These are phyloP conservation scores for Sisor rabdophorus DNA, from an alignment of 2,113 vertebrate species.

Conservation along the genomic window DNA sequence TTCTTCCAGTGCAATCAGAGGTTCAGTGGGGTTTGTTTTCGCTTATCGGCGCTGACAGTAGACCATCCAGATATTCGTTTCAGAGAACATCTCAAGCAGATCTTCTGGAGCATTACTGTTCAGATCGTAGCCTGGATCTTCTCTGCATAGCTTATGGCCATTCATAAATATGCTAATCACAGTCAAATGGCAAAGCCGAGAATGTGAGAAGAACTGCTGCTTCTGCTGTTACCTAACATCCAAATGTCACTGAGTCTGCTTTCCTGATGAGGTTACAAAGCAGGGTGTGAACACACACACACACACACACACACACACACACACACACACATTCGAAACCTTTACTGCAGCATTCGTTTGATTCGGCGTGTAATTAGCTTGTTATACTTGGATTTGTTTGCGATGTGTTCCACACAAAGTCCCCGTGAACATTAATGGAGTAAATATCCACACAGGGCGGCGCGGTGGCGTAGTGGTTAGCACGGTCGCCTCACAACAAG, in stretches of 20 bases:
- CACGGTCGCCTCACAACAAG: too few relatives aligned
- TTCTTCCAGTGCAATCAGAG: neutral
- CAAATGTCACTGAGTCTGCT: conserved; percentile 30
- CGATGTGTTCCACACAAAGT: neutral
- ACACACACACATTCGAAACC: neutral
- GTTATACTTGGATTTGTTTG: neutral
- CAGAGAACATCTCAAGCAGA: neutral
- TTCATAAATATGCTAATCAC: conserved; percentile 8
- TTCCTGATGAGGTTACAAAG: neutral
- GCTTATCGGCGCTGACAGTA: neutral
- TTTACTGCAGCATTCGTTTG: neutral
- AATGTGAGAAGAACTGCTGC: conserved; percentile 10
- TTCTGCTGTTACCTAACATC: conserved; percentile 8
- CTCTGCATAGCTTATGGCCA: neutral
- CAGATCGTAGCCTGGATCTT: neutral
- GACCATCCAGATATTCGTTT: neutral
- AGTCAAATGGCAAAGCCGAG: conserved; percentile 5
- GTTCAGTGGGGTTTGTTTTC: too few relatives aligned
- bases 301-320: conserved; percentile 6
- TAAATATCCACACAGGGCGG: too few relatives aligned
- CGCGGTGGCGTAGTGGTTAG: too few relatives aligned
- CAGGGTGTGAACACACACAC: neutral
- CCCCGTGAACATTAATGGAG: neutral
- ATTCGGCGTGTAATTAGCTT: neutral
- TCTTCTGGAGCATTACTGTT: neutral